phyloP scores from a whole-genome alignment of 2,888 invertebrate genomes.

The Phasia obesa region DNA sequence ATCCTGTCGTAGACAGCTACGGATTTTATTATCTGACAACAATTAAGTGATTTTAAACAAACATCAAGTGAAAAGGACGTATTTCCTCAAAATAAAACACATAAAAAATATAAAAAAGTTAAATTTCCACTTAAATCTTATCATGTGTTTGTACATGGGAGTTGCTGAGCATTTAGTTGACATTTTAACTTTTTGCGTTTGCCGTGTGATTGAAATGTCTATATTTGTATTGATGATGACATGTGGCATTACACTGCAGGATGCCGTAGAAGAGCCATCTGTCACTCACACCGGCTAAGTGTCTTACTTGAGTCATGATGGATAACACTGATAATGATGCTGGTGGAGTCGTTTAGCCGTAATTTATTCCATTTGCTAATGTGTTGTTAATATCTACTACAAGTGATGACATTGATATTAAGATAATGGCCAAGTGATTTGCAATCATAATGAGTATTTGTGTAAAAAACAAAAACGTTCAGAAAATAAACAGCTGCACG shows the following conservation, averaged over 20 bases:
- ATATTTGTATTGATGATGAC: slow-evolving; percentile 77
- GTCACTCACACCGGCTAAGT: slow-evolving; percentile 64
- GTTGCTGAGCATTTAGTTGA: slow-evolving; percentile 77
- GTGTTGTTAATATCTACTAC: slow-evolving; percentile 18
- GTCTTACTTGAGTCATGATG: background rate
- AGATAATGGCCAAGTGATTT: slow-evolving; percentile 60
- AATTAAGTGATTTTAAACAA: background rate
- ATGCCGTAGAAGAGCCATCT: slow-evolving; percentile 37
- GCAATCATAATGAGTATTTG: slow-evolving; percentile 32
- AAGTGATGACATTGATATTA: slow-evolving; percentile 33
- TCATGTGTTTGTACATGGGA: slow-evolving; percentile 79
- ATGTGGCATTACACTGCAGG: slow-evolving; percentile 72
- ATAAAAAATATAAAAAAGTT: background rate
- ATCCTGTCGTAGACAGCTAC: background rate
- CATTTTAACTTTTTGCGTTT: slow-evolving; percentile 78
- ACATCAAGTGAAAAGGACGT: background rate
- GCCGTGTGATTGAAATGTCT: slow-evolving; percentile 78
- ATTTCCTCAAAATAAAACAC: background rate
- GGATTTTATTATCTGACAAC: background rate
- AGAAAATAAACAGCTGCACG: background rate
- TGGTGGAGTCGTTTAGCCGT: slow-evolving; percentile 4
- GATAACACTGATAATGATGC: slow-evolving; percentile 59
- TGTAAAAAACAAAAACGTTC: background rate
- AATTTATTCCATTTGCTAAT: slow-evolving; percentile 11
- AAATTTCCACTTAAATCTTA: background rate